Evolutionary conservation across 2,797 vertebrate genomes (phyloP).

Genomic region (Okamejei kenojei): DNA sequence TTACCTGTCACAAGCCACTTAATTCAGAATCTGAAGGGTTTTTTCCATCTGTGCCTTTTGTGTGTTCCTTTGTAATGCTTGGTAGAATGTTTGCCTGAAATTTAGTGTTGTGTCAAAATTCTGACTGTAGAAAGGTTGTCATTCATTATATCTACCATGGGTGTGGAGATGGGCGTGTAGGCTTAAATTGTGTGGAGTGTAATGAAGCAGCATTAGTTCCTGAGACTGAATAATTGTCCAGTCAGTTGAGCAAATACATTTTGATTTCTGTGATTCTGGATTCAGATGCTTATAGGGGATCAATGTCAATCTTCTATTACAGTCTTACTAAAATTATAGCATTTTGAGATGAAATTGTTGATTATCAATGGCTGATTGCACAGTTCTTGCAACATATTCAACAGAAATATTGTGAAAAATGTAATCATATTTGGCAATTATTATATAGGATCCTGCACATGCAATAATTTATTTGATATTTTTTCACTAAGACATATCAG

Average conservation of each 20-base stretch:
- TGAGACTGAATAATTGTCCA: neutral
- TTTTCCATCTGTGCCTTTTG: neutral
- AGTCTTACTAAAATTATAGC: neutral
- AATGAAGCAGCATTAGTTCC: too few relatives aligned
- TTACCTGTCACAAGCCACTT: neutral
- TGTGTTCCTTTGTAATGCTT: neutral
- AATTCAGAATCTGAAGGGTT: too few relatives aligned
- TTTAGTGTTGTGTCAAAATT: neutral
- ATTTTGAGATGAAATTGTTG: neutral
- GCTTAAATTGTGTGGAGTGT: neutral
- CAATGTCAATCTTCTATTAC: neutral
- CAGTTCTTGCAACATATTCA: neutral
- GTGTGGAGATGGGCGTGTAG: neutral
- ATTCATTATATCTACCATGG: neutral
- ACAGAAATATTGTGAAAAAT: conserved; percentile 1
- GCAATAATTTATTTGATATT: neutral
- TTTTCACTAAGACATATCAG: neutral
- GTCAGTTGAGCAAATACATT: neutral
- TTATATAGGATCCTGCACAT: neutral
- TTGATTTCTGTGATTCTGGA: neutral
- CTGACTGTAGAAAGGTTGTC: neutral
- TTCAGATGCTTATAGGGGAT: neutral
- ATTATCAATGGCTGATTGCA: neutral
- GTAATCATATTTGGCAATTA: neutral
- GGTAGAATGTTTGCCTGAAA: neutral